phyloP scores from a whole-genome alignment of 2,888 invertebrate genomes.

The Synanthedon formicaeformis region DNA sequence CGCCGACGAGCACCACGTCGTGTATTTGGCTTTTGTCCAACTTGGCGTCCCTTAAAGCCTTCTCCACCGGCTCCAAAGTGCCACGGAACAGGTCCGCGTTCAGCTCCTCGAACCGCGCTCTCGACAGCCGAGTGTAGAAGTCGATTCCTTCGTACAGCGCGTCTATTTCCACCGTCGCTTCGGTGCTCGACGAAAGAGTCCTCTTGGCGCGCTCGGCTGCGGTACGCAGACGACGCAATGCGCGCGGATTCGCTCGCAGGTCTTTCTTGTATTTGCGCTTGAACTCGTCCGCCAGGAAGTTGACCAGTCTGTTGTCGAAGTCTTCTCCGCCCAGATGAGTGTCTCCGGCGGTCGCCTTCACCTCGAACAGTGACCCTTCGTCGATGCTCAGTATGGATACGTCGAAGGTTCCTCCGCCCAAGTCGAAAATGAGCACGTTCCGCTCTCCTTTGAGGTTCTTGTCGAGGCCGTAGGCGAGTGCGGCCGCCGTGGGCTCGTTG shows the following conservation, averaged over 20 bases:
- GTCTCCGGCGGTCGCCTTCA: slow-evolving; percentile 80
- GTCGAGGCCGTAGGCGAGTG: slow-evolving; percentile 94
- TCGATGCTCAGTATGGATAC: slow-evolving; percentile 82
- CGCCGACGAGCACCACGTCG: slow-evolving; percentile 79
- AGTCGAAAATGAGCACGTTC: slow-evolving; percentile 35
- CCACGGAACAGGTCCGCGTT: slow-evolving; percentile 73
- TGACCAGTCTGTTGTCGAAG: slow-evolving; percentile 65
- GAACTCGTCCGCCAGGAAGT: slow-evolving; percentile 72
- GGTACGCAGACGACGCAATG: slow-evolving; percentile 75
- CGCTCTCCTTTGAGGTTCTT: slow-evolving; percentile 79
- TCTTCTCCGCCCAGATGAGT: slow-evolving; percentile 81
- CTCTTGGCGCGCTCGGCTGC: slow-evolving; percentile 77
- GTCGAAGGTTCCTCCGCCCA: slow-evolving; percentile 72
- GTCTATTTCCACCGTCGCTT: slow-evolving; percentile 75
- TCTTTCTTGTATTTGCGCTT: slow-evolving; percentile 74
- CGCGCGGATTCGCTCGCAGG: slow-evolving; percentile 66
- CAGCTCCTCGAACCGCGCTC: slow-evolving; percentile 76
- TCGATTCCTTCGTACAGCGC: slow-evolving; percentile 74
- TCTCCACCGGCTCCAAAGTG: slow-evolving; percentile 77
- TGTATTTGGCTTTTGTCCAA: slow-evolving; percentile 75
- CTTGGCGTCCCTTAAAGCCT: slow-evolving; percentile 76
- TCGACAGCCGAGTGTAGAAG: slow-evolving; percentile 69
- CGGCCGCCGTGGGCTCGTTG: slow-evolving; percentile 91
- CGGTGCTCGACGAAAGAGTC: slow-evolving; percentile 74
- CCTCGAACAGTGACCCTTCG: slow-evolving; percentile 76